These are phyloP conservation scores for Henicopernis longicauda DNA, from an alignment of 2,113 vertebrate species.

Conservation along the genomic window DNA sequence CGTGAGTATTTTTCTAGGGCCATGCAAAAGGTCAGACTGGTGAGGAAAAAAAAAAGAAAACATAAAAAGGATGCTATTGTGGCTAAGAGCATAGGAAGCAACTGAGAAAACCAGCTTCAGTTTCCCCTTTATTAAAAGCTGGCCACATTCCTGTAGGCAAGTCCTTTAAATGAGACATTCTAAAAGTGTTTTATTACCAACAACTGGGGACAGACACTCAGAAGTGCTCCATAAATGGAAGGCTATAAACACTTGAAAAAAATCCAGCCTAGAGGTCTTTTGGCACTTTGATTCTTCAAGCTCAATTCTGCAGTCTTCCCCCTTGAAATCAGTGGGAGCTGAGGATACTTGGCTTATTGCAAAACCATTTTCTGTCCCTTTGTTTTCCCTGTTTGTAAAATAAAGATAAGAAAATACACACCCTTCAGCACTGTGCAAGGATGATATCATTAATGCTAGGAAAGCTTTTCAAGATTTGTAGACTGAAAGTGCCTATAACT, in stretches of 20 bases:
- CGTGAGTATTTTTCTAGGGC: not conserved
- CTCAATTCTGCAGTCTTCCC: not conserved
- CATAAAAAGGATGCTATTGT: not conserved
- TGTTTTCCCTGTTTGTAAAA: not conserved
- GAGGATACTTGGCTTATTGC: not conserved
- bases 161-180: not conserved
- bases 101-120: not conserved
- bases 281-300: not conserved
- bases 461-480: not conserved
- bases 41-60: not conserved
- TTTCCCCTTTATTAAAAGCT: not conserved
- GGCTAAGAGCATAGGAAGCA: not conserved
- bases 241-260: not conserved
- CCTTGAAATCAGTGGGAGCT: not conserved
- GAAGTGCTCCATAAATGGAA: not conserved
- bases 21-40: not conserved
- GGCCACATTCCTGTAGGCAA: not conserved
- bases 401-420: not conserved
- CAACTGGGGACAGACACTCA: not conserved
- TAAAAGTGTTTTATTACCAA: not conserved
- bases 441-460: not conserved
- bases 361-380: not conserved
- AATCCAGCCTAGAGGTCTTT: not conserved
- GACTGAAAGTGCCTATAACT: not conserved
- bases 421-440: not conserved